A percentile compares a stretch with the other conserved stretches of the same genome.
Conservation (phyloP, 2,797 vertebrate genomes). For the Picus viridis region DNA sequence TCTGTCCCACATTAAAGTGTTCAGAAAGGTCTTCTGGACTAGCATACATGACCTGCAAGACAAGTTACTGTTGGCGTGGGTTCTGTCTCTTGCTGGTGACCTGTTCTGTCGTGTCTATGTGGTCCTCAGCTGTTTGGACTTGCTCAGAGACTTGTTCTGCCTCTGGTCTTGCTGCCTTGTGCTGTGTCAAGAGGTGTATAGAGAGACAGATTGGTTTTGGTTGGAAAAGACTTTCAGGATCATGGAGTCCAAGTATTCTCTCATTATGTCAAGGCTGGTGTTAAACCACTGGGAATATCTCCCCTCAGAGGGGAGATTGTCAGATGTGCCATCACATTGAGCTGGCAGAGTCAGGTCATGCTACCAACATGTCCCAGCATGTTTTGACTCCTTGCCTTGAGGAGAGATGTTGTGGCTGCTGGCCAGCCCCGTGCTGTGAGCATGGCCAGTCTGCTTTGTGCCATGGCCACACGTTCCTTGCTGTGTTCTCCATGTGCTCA, state of each 20-base stretch:
- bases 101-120: not conserved
- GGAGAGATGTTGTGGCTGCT: not conserved
- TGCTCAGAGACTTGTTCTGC: not conserved
- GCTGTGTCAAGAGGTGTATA: not conserved
- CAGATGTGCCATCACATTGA: not conserved
- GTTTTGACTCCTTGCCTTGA: not conserved
- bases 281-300: no score
- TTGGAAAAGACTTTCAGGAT: no score
- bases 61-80: accelerated
- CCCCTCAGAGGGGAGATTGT: not conserved
- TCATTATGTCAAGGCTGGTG: no score
- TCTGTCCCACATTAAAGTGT: not conserved
- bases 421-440: not conserved
- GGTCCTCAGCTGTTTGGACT: not conserved
- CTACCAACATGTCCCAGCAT: not conserved
- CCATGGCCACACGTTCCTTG: not conserved
- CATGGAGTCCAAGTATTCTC: no score
- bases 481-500: not conserved
- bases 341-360: not conserved
- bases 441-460: not conserved
- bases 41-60: accelerated
- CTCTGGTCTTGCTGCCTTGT: not conserved
- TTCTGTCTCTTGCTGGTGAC: not conserved
- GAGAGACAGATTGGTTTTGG: no score
- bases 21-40: not conserved